phyloP scores from a whole-genome alignment of 2,888 invertebrate species.

The Diadegma fenestrale region DNA sequence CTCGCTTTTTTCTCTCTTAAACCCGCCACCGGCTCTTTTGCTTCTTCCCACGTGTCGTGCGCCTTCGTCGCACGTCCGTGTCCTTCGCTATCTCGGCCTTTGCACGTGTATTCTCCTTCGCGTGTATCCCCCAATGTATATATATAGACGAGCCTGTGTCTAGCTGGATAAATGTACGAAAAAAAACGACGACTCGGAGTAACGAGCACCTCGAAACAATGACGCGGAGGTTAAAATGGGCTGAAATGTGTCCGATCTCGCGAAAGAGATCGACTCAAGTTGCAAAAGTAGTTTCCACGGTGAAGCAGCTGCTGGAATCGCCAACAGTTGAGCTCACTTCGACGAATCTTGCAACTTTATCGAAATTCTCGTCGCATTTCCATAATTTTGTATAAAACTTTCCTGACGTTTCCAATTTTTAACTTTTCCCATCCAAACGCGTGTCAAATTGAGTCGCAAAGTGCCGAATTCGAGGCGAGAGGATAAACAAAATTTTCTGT shows the following conservation, averaged over 20 bases:
- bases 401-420: too few relatives aligned
- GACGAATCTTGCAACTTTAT: too few relatives aligned
- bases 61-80: constrained; percentile 20
- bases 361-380: too few relatives aligned
- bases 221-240: constrained; percentile 75
- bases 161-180: not conserved
- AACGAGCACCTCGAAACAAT: constrained; percentile 75
- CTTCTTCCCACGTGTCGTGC: constrained; percentile 13
- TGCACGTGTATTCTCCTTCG: constrained; percentile 27
- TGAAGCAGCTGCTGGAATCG: too few relatives aligned
- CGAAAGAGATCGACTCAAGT: constrained; percentile 33
- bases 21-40: constrained; percentile 27
- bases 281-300: too few relatives aligned
- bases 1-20: constrained; percentile 53
- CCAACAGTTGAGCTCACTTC: too few relatives aligned
- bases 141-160: not conserved
- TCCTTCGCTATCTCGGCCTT: constrained; percentile 37
- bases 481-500: too few relatives aligned
- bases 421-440: too few relatives aligned
- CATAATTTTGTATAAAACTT: too few relatives aligned
- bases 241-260: constrained; percentile 67
- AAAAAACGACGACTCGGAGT: not conserved
- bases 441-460: too few relatives aligned
- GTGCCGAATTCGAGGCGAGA: too few relatives aligned
- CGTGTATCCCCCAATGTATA: not conserved